Conservation (phyloP, 2,113 vertebrate species). For the pig (Sus scrofa) region T2T-Sscrofa CM000812.6:253111501-253112000, state of each 20-base stretch:
- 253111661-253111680: background rate
- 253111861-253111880: background rate
- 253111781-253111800: background rate
- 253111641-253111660: background rate
- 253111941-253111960: background rate
- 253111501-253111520: background rate
- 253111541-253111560: conserved; percentile 15
- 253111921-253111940: background rate
- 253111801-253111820: background rate
- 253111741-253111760: background rate
- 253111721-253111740: background rate
- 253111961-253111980: background rate
- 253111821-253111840: background rate
- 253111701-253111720: background rate
- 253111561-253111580: background rate
- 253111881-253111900: background rate
- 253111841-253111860: background rate
- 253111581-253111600: background rate
- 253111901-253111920: background rate
- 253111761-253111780: background rate
- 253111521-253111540: background rate
- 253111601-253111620: background rate
- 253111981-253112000: background rate
- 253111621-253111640: background rate
- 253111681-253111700: conserved; percentile 7